Base-by-base conservation (phyloP, 2,888 invertebrate genomes). In the Arctia plantaginis region DNA sequence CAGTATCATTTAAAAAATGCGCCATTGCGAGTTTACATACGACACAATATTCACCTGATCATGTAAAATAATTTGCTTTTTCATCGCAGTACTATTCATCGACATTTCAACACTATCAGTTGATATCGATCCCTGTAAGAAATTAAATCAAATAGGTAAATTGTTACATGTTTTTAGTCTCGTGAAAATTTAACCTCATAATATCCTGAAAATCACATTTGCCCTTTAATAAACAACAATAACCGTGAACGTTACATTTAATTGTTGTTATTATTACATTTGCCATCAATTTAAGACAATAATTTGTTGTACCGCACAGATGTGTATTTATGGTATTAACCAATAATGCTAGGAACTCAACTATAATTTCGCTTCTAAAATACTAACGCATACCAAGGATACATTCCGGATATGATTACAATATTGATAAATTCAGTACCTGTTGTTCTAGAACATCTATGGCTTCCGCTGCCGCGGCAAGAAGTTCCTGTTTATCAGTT, bases 391-490 rank as follows among this genome's bases (percentile, higher is more conserved):
- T 65, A 65, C 7, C 18, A 8, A 33, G 13, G 12, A 30, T 30
- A 62, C 15, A 4, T 62, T 62, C 10, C 30, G 30, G 27, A 30
- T 13, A 15, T 62, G 3, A 30, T 30, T 30, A 4, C 6, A 62
- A 62, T 30, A 30, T 15, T 62, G 27, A 30, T 13, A 35, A 27
- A 55, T 66, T 51, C 23, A 35, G 30, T 78, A 94, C 95, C 92
- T 95, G 95, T 85, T 95, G 96, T 85, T 98, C 98, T 87, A 98
- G 96, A 59, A 97, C 96, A 83, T 97, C 97, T 88, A 98, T 97
- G 0, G 98, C 98, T 91, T 97, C 97, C 10, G 98, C 98, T 0
- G 99, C 99, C 83, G 98, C 98, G 84, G 97, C 97, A 33, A 99
- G 96, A 77, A 99, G 95, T 87, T 98, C 98, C 88, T 98, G 98